Percentiles rank a stretch among this genome's conserved stretches.
phyloP scores from a whole-genome alignment of 1,140 invertebrate species.

The Leptonema lineaticorne region DNA sequence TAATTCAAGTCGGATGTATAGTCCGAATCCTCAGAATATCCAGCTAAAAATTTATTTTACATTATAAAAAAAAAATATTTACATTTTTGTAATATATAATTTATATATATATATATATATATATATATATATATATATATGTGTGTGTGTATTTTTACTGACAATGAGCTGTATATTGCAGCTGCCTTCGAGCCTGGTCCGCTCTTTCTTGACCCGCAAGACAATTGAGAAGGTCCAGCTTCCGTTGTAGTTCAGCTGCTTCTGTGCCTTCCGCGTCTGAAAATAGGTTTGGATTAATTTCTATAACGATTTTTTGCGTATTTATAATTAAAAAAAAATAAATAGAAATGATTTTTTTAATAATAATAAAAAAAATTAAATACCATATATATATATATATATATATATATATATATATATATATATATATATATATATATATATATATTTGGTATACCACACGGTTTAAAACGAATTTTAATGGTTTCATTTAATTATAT shows the following conservation, averaged over 20 bases:
- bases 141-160: conserved; percentile 40
- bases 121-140: too few species aligned
- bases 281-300: too few species aligned
- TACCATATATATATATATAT: background rate
- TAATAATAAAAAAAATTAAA: background rate
- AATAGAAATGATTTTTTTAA: too few species aligned
- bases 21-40: conserved; percentile 89
- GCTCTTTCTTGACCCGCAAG: conserved; percentile 81
- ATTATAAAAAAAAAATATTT: too few species aligned
- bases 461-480: background rate
- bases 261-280: conserved; percentile 87
- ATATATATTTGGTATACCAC: background rate
- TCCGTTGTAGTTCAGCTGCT: conserved; percentile 86
- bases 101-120: too few species aligned
- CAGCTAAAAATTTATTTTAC: conserved; percentile 63
- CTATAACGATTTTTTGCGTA: too few species aligned
- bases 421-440: background rate
- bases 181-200: conserved; percentile 54
- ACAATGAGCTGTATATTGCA: conserved; percentile 57
- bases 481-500: background rate
- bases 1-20: conserved; percentile 97
- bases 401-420: background rate
- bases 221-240: conserved; percentile 88
- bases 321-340: too few species aligned
- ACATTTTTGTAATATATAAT: too few species aligned